phyloP scores from a whole-genome alignment of 2,888 invertebrate species.

The Bellardia bayeri region DNA sequence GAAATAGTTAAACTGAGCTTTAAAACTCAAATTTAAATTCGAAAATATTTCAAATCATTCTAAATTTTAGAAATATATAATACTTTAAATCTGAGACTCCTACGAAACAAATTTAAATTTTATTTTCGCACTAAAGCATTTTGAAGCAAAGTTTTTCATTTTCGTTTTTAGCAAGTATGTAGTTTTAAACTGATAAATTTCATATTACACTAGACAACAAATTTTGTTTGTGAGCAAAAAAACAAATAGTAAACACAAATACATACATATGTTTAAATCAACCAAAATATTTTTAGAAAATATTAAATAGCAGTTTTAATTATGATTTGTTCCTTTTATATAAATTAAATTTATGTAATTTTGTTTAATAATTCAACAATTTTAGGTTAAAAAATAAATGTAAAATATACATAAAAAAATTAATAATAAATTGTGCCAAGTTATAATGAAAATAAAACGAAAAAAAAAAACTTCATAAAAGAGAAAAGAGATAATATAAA shows the following conservation, averaged over 20 bases:
- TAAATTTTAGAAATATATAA: background rate
- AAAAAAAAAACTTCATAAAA: background rate
- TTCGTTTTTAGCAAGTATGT: conserved; percentile 36
- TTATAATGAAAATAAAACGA: conserved; percentile 29
- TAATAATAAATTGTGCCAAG: conserved; percentile 70
- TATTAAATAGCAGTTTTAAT: conserved; percentile 55
- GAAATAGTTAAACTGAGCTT: too few relatives aligned
- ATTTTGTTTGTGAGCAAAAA: conserved; percentile 39
- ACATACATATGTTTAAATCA: conserved; percentile 20
- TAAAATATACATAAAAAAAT: conserved; percentile 59
- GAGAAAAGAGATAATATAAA: conserved; percentile 33
- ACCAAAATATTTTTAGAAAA: conserved; percentile 63
- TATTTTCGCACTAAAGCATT: conserved; percentile 26
- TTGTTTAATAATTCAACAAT: background rate
- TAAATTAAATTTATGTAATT: conserved; percentile 38
- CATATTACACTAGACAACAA: conserved; percentile 48
- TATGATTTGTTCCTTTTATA: conserved; percentile 61
- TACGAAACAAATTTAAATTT: background rate
- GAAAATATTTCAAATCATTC: too few relatives aligned
- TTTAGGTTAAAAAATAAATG: conserved; percentile 40
- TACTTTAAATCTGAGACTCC: background rate
- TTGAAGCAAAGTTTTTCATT: conserved; percentile 11
- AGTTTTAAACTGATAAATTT: conserved; percentile 48
- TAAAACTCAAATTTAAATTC: too few relatives aligned
- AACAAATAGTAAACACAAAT: conserved; percentile 14